A percentile compares a stretch with the other conserved stretches of the same genome.
Conservation (phyloP, 2,888 invertebrate species). For the Lasioglossum pauxillum region DNA sequence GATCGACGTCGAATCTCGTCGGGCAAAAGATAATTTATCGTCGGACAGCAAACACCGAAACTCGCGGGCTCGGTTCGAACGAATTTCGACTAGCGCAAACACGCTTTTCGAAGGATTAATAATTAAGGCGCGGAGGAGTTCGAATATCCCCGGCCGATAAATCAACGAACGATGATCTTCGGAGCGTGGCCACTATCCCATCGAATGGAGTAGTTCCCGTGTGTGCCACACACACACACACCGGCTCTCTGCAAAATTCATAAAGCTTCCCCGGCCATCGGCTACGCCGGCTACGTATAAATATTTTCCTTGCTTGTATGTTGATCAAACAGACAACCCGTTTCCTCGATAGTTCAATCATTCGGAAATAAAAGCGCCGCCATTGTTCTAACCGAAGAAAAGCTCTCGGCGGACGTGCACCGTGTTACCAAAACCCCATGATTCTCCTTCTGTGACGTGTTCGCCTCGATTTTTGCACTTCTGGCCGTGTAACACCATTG, state of each 20-base stretch:
- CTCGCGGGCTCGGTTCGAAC: conserved; percentile 28
- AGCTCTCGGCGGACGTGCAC: not conserved
- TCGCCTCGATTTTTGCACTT: not conserved
- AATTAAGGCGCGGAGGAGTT: conserved; percentile 33
- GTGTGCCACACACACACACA: not conserved
- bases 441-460: not conserved
- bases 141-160: conserved; percentile 27
- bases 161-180: conserved; percentile 36
- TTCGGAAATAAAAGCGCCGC: conserved; percentile 2
- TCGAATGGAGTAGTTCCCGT: conserved; percentile 1
- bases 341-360: conserved; percentile 11
- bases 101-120: conserved; percentile 41
- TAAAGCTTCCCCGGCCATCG: not conserved
- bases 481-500: not conserved
- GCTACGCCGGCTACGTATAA: not conserved
- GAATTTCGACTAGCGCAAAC: conserved; percentile 11
- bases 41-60: conserved; percentile 36
- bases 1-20: conserved; percentile 40
- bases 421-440: not conserved
- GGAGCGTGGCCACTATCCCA: too few species aligned
- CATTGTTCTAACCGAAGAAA: not conserved
- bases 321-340: not conserved
- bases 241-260: conserved; percentile 8
- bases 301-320: conserved; percentile 28
- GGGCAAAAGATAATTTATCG: conserved; percentile 67